Evolutionary conservation across 2,797 vertebrate genomes (phyloP), one percentile per base, ranked within the genome.

Genomic region (Microctenopoma stevenorrisi): DNA sequence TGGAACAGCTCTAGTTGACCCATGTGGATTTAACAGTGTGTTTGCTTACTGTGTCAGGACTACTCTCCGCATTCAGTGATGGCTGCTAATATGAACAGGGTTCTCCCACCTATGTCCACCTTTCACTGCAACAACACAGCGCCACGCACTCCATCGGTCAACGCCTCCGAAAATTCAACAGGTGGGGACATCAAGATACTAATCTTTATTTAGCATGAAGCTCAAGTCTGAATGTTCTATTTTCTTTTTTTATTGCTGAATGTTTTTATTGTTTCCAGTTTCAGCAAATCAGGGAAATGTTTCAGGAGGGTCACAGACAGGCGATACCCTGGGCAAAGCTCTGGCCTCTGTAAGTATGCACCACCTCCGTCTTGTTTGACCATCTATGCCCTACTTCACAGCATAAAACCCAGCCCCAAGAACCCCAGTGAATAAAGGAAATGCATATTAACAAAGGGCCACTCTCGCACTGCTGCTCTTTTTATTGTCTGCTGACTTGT

Each of bases 101-200:
- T 93, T 92, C 97, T 99, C 86, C 98, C 97, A 16, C 97, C 97
- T n/a, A 96, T 99, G 97, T 97, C 97, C 84, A 97, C 95, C 69
- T 98, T 99, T 89, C 97, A 98, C 86, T 95, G 96, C 53, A 91
- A 94, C 88, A 87, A 61, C 22, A 79, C 90, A 52, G 81, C 94
- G 43, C 93, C 96, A 4, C 95, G 91, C 85, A 94, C 94, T 63
- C 92, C 94, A 37, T 93, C 95, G 18, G 83, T 95, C 86, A 96
- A 94, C 88, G 90, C 90, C 84, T 92, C 96, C 53, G 96, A 97
- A 65, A 94, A 90, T 80, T 91, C 95, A 72, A 90, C 95, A 91
- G 96, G 97, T 98, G 91, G 95, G 93, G 22, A 65, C 52, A 68
- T 6, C 3, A 6, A 8, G 4, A 42, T 12, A 26, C 18, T 37